Conservation (phyloP, 35 echinoderm and acorn worm genomes). For the Patiria miniata region DNA sequence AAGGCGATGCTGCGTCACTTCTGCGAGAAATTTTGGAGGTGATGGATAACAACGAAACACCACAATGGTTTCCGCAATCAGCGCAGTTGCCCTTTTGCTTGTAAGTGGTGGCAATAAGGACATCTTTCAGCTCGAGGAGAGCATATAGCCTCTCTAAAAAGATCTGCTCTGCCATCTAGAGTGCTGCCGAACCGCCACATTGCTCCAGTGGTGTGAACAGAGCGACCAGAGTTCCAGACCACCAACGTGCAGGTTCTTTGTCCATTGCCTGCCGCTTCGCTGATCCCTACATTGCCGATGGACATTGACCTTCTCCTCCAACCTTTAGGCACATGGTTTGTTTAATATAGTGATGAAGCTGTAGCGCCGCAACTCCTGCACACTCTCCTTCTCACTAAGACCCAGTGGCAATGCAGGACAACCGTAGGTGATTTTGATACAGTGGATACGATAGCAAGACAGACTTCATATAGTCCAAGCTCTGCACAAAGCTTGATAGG, state of each 20-base stretch:
- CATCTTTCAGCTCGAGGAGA: background rate
- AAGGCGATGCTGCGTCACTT: too few species aligned
- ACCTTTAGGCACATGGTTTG: background rate
- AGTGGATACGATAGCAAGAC: background rate
- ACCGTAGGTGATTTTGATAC: background rate
- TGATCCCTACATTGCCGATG: too few species aligned
- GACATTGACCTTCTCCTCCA: too few species aligned
- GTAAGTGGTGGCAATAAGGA: too few species aligned
- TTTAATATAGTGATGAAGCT: constrained; percentile 9
- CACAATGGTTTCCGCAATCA: too few species aligned
- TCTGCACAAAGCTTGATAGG: background rate
- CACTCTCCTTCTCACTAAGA: background rate
- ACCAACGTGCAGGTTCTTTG: constrained; percentile 13
- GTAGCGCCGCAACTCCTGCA: background rate
- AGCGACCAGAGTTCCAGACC: background rate
- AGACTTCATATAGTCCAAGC: background rate
- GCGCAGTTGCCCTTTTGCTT: too few species aligned
- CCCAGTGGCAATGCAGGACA: background rate
- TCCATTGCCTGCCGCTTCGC: too few species aligned
- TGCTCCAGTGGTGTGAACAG: background rate
- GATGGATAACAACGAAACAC: too few species aligned
- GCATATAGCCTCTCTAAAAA: background rate
- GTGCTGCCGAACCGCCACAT: background rate
- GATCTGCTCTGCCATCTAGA: background rate
- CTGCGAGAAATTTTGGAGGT: too few species aligned